Evolutionary conservation across 2,888 invertebrate genomes (phyloP).

Genomic region (Stenchaetothrips biformis): DNA sequence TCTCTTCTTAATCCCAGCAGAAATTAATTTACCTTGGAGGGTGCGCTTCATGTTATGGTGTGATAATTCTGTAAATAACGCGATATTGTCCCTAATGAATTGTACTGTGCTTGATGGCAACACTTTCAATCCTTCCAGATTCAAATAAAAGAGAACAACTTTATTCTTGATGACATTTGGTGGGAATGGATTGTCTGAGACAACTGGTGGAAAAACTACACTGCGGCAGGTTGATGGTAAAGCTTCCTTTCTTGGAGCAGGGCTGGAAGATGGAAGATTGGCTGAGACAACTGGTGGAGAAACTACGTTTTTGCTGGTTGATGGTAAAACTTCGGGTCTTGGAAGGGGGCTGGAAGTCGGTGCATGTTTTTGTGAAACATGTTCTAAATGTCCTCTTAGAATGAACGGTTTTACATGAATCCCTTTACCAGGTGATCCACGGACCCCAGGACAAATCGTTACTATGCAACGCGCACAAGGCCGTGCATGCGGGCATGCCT

Average conservation of each 20-base stretch:
- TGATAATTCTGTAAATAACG: background rate
- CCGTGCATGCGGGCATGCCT: too few relatives aligned
- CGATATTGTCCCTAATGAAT: background rate
- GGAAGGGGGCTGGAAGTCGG: too few relatives aligned
- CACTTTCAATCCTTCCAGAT: background rate
- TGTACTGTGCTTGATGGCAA: background rate
- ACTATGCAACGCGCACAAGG: too few relatives aligned
- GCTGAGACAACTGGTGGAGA: background rate
- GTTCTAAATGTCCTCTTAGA: background rate
- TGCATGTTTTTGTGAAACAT: background rate
- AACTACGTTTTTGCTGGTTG: background rate
- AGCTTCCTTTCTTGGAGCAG: background rate
- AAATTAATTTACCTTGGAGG: background rate
- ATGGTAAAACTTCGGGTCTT: background rate
- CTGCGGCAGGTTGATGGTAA: background rate
- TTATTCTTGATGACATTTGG: background rate
- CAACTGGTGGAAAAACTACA: background rate
- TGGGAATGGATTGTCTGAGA: background rate
- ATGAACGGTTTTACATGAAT: background rate
- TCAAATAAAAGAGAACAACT: background rate
- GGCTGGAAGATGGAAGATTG: background rate
- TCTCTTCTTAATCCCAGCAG: background rate
- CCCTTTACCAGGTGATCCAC: too few relatives aligned
- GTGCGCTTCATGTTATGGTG: background rate
- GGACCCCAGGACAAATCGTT: too few relatives aligned